Evolutionary conservation across 2,888 invertebrate genomes (phyloP), one percentile per base, ranked within the genome.

Genomic region (Schrankia costaestrigalis): DNA sequence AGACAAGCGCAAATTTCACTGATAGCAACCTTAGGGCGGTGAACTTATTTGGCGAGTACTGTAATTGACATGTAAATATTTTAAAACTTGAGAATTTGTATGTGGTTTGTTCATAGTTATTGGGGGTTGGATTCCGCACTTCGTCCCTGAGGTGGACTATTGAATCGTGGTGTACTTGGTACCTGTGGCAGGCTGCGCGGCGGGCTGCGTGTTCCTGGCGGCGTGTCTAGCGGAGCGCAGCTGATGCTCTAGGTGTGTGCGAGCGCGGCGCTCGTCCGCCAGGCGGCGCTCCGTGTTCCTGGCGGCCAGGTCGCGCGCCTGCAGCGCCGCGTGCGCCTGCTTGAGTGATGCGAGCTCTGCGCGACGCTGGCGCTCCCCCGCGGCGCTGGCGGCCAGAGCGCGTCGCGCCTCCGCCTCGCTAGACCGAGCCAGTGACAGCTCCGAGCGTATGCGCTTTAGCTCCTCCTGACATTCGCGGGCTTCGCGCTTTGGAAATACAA

Each of bases 301-400:
- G n/a, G n/a, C 17, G 11, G 18, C 0, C 1, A 2, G 13, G 13
- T n/a, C n/a, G n/a, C n/a, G n/a, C 11, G 35, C 35, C 72, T 97
- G 97, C 58, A 97, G 86, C 70, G 94, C 93, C 62, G 97, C 96
- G 73, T 96, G 93, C 69, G 96, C 95, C 69, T 94, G 93, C 81
- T 95, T 94, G 71, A 96, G 90, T 63, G 93, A 92, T 36, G 90
- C 87, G 63, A 95, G 89, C 77, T 97, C 95, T 56, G 92, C 68
- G 39, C 72, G 65, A 5, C 78, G 71, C 51, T 64, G 70, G 1
- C 78, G 64, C 42, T 81, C 82, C 12, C 70, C 71, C 26, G 78
- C 78, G 10, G 65, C 69, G 26, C 69, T 63, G 23, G 73, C 74
- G 1, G 71, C 72, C 7, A 81, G 71, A 38, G 76, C 75, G n/a